Evolutionary conservation across 1,140 invertebrate species (phyloP).

Genomic region (Drosophila guanche): DNA sequence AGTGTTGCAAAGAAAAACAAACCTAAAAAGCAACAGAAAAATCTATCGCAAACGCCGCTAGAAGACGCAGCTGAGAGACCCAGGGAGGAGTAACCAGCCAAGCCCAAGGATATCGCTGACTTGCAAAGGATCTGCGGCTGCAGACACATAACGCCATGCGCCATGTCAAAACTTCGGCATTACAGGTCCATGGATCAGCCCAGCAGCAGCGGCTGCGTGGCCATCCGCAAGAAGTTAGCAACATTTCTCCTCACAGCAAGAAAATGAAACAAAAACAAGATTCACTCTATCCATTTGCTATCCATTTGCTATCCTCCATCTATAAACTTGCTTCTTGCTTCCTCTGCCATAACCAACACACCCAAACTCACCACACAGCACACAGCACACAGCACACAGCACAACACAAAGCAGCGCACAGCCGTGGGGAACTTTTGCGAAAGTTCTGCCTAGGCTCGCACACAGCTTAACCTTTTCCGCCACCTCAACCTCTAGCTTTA

Average conservation of each 20-base stretch:
- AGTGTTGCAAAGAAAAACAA: no score
- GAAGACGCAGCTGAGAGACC: slow-evolving; percentile 3
- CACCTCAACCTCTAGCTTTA: no score
- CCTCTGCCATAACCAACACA: no score
- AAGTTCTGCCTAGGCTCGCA: no score
- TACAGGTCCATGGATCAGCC: slow-evolving; percentile 83
- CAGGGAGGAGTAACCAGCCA: slow-evolving; percentile 6
- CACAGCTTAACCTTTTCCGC: no score
- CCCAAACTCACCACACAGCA: no score
- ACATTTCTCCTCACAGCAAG: slow-evolving; percentile 2
- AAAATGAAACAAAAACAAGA: slow-evolving; percentile 13
- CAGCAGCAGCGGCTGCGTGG: slow-evolving; percentile 63
- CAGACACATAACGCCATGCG: slow-evolving; percentile 75
- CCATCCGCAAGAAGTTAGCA: slow-evolving; percentile 83
- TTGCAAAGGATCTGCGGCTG: slow-evolving; percentile 54
- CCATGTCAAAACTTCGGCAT: slow-evolving; percentile 83
- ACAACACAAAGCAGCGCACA: no score
- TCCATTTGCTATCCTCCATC: background rate
- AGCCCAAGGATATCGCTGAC: slow-evolving; percentile 31
- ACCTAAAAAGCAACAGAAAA: no score
- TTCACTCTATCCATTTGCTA: background rate
- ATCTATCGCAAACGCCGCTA: background rate
- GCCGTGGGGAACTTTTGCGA: no score
- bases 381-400: no score
- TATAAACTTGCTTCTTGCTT: background rate